phyloP scores from a whole-genome alignment of 1,140 invertebrate species.

The Argopecten irradians region DNA sequence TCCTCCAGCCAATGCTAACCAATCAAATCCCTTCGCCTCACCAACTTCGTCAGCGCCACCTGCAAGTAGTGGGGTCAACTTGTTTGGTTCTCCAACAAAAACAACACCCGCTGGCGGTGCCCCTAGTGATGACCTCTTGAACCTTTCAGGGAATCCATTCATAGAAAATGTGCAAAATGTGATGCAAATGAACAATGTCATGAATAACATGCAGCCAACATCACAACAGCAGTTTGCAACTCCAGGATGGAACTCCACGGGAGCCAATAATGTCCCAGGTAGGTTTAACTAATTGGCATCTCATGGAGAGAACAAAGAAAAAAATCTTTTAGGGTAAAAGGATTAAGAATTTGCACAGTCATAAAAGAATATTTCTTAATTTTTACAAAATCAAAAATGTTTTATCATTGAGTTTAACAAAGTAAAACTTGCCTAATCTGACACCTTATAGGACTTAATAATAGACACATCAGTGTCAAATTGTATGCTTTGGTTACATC shows the following conservation, averaged over 20 bases:
- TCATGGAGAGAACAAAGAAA: not conserved
- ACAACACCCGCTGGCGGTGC: constrained; percentile 81
- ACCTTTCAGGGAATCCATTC: constrained; percentile 91
- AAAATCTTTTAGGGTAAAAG: not conserved
- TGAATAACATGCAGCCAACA: constrained; percentile 42
- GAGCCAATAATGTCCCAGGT: constrained; percentile 37
- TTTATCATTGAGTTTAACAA: not conserved
- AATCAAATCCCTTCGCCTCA: constrained; percentile 83
- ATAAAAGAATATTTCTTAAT: no score
- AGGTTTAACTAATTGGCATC: not conserved
- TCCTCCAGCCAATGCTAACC: constrained; percentile 37
- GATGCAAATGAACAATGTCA: constrained; percentile 62
- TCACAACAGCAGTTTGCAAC: constrained; percentile 42
- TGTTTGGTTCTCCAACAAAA: constrained; percentile 69
- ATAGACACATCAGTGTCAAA: no score
- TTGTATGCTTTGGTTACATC: no score
- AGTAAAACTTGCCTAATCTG: not conserved
- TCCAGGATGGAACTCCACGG: constrained; percentile 48
- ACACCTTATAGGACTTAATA: not conserved
- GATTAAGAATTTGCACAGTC: no score
- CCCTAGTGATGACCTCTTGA: constrained; percentile 89
- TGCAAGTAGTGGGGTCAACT: constrained; percentile 62
- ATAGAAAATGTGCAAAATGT: constrained; percentile 82
- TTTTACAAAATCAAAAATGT: no score
- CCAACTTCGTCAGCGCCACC: constrained; percentile 63